These are phyloP conservation scores for Nemotelus nigrinus DNA, from an alignment of 2,888 invertebrate genomes.

Conservation along the genomic window DNA sequence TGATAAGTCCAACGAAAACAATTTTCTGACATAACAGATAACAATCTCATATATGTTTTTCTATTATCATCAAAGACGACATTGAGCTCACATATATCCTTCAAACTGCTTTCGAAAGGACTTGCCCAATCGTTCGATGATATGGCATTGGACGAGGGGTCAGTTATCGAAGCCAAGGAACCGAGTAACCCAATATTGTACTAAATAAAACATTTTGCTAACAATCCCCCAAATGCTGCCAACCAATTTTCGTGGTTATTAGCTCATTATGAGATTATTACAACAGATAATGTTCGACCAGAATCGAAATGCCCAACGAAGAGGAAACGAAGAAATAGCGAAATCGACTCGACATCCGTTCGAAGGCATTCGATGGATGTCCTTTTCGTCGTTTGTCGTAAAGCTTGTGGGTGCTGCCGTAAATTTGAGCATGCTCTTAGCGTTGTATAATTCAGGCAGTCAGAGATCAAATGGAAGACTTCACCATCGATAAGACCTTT, in stretches of 20 bases:
- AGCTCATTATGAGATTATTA: constrained; percentile 51
- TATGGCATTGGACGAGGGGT: not conserved
- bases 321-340: constrained; percentile 39
- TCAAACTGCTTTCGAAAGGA: constrained; percentile 14
- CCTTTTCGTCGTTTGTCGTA: constrained; percentile 11
- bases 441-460: no score
- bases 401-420: not conserved
- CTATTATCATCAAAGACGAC: constrained; percentile 29
- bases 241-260: constrained; percentile 48
- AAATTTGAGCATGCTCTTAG: not conserved
- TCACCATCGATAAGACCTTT: no score
- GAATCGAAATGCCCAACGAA: constrained; percentile 47
- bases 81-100: constrained; percentile 27
- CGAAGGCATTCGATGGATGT: constrained; percentile 35
- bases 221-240: constrained; percentile 45
- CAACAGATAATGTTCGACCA: constrained; percentile 44
- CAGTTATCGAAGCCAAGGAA: not conserved
- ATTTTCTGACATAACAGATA: constrained; percentile 35
- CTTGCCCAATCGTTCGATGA: constrained; percentile 1
- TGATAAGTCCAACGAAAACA: constrained; percentile 31
- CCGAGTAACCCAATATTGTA: not conserved
- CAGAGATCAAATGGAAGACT: no score
- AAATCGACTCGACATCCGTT: constrained; percentile 41
- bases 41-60: constrained; percentile 22
- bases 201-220: constrained; percentile 33